Evolutionary conservation across 37 sponge, comb jelly and placozoan species (phyloP), one percentile per base, ranked within the genome.

Genomic region (Ephydatia muelleri): DNA sequence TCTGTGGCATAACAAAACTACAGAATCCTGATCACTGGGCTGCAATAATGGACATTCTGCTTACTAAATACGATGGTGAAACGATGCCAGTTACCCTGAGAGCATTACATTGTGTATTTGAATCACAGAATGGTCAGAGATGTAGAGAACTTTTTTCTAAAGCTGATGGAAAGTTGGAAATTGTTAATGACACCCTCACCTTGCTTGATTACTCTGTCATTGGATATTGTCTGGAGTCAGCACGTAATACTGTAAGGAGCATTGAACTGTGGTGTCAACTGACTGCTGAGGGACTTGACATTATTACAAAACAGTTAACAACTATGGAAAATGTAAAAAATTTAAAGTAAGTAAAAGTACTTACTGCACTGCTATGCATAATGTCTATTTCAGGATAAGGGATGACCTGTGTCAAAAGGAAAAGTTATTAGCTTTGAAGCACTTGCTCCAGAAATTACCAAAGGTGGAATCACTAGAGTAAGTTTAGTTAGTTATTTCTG

Each of bases 71-170:
- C 6, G 6, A 6, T 9, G 43, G 43, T 43, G 43, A 43, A 3
- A 43, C 3, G 43, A 43, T 9, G 43, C n/a, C n/a, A n/a, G 43
- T 43, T 3, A 43, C 5, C 64, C 76, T 87, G 3, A 47, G 65
- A 30, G 35, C 81, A 68, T 28, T 75, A 11, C 81, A 79, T 30
- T 87, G 87, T 87, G 82, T 76, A n/a, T 87, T 87, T 75, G 87
- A 87, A 38, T 75, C 87, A n/a, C 76, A 75, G 74, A 40, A 19
- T 14, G 29, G 2, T 23, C 35, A 37, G 65, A 47, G 43, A 22
- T 87, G 87, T 48, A 5, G 31, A 22, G 76, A 87, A 0, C 36
- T 87, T 6, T 47, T 87, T 16, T 22, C 66, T 22, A 74, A 64
- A 6, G 67, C 66, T 5, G 5, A 30, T 14, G 82, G 82, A 31